A percentile compares a stretch with the other conserved stretches of the same genome.
Evolutionary conservation across 2,888 invertebrate genomes (phyloP).

Genomic region (Acanthosepion lycidas): DNA sequence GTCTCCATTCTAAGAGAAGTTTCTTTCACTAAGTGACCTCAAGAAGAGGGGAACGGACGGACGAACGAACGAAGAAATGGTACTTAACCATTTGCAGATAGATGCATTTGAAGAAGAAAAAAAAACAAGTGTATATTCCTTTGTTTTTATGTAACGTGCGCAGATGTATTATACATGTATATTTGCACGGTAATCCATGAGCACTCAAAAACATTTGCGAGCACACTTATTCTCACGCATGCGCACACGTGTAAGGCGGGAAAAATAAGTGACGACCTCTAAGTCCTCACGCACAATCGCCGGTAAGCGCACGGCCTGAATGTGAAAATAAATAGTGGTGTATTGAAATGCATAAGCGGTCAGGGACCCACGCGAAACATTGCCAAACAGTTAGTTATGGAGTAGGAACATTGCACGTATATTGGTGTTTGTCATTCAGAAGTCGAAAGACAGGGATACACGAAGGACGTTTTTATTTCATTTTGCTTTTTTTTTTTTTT

Average conservation of each 20-base stretch:
- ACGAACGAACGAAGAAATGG: neutral
- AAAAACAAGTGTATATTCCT: neutral
- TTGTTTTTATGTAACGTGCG: conserved; percentile 9
- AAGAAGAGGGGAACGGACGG: neutral
- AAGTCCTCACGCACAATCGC: neutral
- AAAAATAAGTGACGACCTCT: neutral
- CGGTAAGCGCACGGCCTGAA: neutral
- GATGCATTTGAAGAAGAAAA: neutral
- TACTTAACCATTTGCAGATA: neutral
- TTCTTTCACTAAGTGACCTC: neutral
- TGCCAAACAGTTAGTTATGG: neutral
- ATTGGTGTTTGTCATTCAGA: neutral
- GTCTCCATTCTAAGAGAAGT: neutral
- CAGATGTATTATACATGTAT: neutral
- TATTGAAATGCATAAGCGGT: neutral
- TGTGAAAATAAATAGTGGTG: neutral
- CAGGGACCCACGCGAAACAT: neutral
- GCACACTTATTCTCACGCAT: neutral
- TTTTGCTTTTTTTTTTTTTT: neutral
- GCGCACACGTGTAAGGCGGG: neutral
- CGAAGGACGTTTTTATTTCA: neutral
- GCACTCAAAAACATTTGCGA: neutral
- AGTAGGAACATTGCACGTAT: neutral
- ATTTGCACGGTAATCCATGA: conserved; percentile 6
- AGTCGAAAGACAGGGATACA: neutral